Base-by-base conservation (phyloP, 2,888 invertebrate genomes). In the Chloromyia formosa region DNA sequence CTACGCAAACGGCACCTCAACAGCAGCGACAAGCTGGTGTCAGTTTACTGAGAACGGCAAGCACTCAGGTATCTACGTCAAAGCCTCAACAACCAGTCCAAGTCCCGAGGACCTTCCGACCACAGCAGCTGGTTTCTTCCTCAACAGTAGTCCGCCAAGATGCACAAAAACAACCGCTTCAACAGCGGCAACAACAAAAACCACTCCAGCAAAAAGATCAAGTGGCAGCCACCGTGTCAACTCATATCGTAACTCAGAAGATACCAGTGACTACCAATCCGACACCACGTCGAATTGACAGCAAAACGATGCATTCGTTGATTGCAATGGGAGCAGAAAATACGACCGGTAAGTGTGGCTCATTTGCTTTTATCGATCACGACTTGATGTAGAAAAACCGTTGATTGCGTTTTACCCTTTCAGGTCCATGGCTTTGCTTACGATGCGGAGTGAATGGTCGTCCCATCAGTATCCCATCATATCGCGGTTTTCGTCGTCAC, bases 371-470 rank as follows among this genome's bases (percentile, higher is more conserved):
- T n/a, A n/a, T n/a, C n/a, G n/a, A n/a, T n/a, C n/a, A n/a, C n/a
- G n/a, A n/a, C n/a, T n/a, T n/a, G n/a, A n/a, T n/a, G n/a, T n/a
- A n/a, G n/a, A n/a, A n/a, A n/a, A n/a, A n/a, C n/a, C n/a, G n/a
- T n/a, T n/a, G n/a, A n/a, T n/a, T n/a, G n/a, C n/a, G n/a, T n/a
- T n/a, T n/a, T n/a, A n/a, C 49, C 7, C 27, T 77, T 75, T 9
- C n/a, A 83, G 83, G 93, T 0, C 94, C 94, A 0, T 95, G 95
- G 95, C 88, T 91, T 74, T 95, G 95, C 82, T 86, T 90, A 53
- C 89, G 92, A 77, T 95, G 95, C 85, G 91, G 91, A 42, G 89
- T 89, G 74, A 88, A 89, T 77, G 90, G 89, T 42, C 89, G 89
- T 78, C 90, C 89, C 64, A 84, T 92, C 62, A 90, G 91, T 80